Conservation (phyloP, 1,140 invertebrate species). For the Sesamia nonagrioides region DNA sequence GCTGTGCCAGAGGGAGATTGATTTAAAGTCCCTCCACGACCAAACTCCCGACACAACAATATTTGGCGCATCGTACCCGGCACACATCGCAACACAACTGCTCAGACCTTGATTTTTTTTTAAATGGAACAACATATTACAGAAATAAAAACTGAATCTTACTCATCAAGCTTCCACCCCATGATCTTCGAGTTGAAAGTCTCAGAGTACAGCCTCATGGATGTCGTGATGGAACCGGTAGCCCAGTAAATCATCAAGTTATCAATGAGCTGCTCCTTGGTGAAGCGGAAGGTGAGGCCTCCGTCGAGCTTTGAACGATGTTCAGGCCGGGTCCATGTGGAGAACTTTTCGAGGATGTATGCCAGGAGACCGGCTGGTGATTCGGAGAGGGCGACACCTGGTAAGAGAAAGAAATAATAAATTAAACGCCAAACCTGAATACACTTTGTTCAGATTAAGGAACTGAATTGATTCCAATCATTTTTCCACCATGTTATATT, state of each 20-base stretch:
- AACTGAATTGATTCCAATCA: no score
- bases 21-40: no score
- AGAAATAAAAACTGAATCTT: constrained; percentile 21
- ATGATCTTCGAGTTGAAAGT: constrained; percentile 78
- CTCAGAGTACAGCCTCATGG: constrained; percentile 92
- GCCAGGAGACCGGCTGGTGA: constrained; percentile 91
- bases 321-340: constrained; percentile 90
- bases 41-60: no score
- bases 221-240: constrained; percentile 92
- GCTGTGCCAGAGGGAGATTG: no score
- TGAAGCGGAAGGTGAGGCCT: constrained; percentile 88
- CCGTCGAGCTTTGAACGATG: constrained; percentile 89
- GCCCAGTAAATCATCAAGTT: constrained; percentile 97
- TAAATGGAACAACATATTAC: no score
- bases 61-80: no score
- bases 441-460: no score
- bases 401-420: constrained; percentile 43
- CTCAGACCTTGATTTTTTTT: no score
- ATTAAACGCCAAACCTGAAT: no score
- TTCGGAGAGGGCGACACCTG: constrained; percentile 89
- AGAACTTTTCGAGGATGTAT: constrained; percentile 96
- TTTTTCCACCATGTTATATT: no score
- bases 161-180: constrained; percentile 82
- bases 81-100: no score
- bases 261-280: constrained; percentile 92